phyloP scores from a whole-genome alignment of 2,888 invertebrate species.

The Nomada lathburiana region DNA sequence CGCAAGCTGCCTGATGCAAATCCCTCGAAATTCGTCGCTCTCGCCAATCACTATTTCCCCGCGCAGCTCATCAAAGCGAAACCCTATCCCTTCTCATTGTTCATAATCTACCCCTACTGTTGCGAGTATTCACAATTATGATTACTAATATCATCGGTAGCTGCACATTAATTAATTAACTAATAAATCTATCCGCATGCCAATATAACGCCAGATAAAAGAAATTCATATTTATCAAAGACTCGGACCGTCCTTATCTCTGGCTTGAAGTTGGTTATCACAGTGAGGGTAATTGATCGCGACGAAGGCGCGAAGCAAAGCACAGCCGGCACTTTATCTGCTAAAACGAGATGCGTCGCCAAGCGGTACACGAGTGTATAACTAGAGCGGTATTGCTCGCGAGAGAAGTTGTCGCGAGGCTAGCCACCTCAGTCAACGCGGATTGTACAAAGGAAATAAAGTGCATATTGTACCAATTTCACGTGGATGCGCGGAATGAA shows the following conservation, averaged over 20 bases:
- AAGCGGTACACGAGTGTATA: conserved; percentile 6
- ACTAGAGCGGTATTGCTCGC: neutral
- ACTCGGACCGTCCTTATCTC: neutral
- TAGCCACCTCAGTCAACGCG: conserved; percentile 5
- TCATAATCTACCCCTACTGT: neutral
- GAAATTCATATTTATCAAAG: too few relatives aligned
- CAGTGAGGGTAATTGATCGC: neutral
- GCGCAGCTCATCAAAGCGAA: conserved; percentile 5
- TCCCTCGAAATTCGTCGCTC: conserved; percentile 11
- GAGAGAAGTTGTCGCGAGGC: conserved; percentile 20
- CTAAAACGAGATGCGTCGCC: neutral
- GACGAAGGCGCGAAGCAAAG: neutral
- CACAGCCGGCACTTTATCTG: neutral
- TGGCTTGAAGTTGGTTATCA: neutral
- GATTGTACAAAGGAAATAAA: conserved; percentile 54
- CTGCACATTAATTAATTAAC: neutral
- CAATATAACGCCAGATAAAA: neutral
- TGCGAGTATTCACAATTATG: conserved; percentile 38
- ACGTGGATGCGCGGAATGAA: conserved; percentile 36
- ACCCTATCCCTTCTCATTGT: neutral
- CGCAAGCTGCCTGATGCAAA: neutral
- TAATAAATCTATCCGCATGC: too few relatives aligned
- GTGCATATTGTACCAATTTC: conserved; percentile 65
- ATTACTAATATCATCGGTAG: conserved; percentile 27
- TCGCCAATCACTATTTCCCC: neutral